phyloP scores from a whole-genome alignment of 2,797 vertebrate species.

The Muscicapa striata region DNA sequence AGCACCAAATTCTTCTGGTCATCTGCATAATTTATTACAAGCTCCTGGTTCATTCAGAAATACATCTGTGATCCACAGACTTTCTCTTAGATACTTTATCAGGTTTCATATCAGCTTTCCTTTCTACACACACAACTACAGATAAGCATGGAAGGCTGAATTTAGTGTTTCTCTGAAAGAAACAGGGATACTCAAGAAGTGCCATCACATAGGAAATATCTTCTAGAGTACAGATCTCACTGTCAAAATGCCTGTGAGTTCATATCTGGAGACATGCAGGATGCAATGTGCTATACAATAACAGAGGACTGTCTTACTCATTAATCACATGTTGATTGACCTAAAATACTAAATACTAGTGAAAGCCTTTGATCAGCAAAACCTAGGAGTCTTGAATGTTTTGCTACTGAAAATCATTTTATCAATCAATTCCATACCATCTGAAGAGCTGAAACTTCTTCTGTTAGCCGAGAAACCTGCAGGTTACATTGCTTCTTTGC shows the following conservation, averaged over 20 bases:
- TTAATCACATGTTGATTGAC: not conserved
- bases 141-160: not conserved
- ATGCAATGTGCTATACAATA: not conserved
- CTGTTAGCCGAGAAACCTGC: slow-evolving; percentile 86
- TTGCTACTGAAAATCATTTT: not conserved
- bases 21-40: not conserved
- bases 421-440: slow-evolving; percentile 79
- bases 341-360: not conserved
- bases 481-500: slow-evolving; percentile 86
- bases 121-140: not conserved
- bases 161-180: not conserved
- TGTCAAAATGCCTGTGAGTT: not conserved
- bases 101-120: not conserved
- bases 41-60: not conserved
- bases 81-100: not conserved
- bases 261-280: not conserved
- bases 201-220: not conserved
- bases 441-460: slow-evolving; percentile 88
- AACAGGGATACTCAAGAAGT: not conserved
- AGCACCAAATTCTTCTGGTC: not conserved
- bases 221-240: not conserved
- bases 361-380: not conserved
- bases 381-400: not conserved
- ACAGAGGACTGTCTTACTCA: not conserved
- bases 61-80: not conserved